Conservation (phyloP, 2,113 vertebrate species). For the Halcyon malimbica region DNA sequence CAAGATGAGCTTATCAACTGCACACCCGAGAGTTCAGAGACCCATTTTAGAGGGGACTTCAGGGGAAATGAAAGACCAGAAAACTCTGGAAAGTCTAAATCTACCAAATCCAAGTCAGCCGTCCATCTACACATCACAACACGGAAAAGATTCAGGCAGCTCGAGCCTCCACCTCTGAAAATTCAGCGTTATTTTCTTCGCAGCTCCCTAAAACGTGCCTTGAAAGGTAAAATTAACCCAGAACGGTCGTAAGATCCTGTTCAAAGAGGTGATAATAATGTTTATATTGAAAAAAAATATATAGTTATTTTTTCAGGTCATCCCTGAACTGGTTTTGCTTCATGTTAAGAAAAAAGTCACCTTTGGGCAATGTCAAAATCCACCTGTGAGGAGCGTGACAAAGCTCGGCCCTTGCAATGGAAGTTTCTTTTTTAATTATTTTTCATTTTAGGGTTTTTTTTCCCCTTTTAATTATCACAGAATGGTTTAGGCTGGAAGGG, state of each 20-base stretch:
- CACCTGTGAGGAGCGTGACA: accelerated
- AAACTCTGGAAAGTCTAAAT: background rate
- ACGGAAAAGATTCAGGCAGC: background rate
- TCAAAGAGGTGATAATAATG: accelerated
- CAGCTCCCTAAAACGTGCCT: background rate
- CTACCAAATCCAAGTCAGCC: background rate
- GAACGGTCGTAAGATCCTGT: background rate
- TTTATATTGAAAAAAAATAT: background rate
- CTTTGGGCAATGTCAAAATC: background rate
- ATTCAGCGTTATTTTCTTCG: background rate
- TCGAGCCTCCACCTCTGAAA: background rate
- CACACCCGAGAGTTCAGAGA: background rate
- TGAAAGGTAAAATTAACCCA: background rate
- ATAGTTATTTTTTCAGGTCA: background rate
- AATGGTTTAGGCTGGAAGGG: too few species aligned
- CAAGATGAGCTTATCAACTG: accelerated
- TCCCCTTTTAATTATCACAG: too few species aligned
- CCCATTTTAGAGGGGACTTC: background rate
- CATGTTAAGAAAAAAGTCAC: background rate
- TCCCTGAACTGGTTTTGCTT: background rate
- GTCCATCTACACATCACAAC: background rate
- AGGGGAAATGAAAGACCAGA: background rate
- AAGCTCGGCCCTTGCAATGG: background rate
- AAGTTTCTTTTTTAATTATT: background rate
- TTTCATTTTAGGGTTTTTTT: background rate